phyloP scores from a whole-genome alignment of 1,140 invertebrate species.

The Caenorhabditis tropicalis region DNA sequence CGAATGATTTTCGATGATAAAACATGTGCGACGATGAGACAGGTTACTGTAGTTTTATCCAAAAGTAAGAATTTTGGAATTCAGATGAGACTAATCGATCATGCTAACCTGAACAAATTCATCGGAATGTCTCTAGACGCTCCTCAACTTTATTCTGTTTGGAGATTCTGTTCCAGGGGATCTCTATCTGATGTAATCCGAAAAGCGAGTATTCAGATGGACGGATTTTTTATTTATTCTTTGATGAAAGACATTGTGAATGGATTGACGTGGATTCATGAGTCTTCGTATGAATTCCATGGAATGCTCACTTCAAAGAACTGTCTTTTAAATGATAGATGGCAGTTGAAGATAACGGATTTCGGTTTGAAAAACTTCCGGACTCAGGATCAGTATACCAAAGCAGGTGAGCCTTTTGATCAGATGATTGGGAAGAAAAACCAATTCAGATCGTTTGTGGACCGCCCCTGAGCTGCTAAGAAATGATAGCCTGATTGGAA shows the following conservation, averaged over 20 bases:
- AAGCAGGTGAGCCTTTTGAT: not conserved
- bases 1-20: not conserved
- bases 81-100: slow-evolving; percentile 55
- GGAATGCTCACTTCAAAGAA: slow-evolving; percentile 55
- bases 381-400: not conserved
- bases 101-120: slow-evolving; percentile 64
- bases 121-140: slow-evolving; percentile 59
- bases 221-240: slow-evolving; percentile 91
- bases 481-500: slow-evolving; percentile 71
- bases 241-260: slow-evolving; percentile 87
- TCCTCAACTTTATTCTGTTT: slow-evolving; percentile 54
- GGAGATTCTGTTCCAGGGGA: slow-evolving; percentile 48
- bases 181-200: slow-evolving; percentile 1
- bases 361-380: slow-evolving; percentile 72
- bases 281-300: slow-evolving; percentile 48
- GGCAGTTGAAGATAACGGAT: slow-evolving; percentile 56
- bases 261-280: slow-evolving; percentile 70
- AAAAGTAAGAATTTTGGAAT: not conserved
- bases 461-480: slow-evolving; percentile 91
- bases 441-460: slow-evolving; percentile 81
- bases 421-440: not conserved
- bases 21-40: slow-evolving; percentile 20
- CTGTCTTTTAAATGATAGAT: slow-evolving; percentile 58
- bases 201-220: slow-evolving; percentile 78
- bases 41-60: not conserved